phyloP scores from a whole-genome alignment of 2,113 vertebrate genomes.

The Butorides virescens region DNA sequence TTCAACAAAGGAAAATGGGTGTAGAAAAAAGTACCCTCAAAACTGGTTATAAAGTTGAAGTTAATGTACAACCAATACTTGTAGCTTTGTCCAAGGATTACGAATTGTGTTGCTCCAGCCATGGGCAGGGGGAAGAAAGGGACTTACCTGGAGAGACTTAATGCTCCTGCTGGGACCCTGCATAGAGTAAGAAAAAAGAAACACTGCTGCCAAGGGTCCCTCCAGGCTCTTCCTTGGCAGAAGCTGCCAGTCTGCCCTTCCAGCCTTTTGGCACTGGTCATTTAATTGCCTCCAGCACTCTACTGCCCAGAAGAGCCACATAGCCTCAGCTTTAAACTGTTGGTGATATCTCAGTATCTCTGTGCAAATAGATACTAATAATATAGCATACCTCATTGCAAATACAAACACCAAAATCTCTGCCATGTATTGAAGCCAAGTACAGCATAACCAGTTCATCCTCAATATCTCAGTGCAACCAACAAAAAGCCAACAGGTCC shows the following conservation, averaged over 20 bases:
- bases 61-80: accelerated
- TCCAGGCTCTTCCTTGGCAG: not conserved
- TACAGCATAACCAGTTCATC: not conserved
- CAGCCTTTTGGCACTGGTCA: not conserved
- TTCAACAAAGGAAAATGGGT: not conserved
- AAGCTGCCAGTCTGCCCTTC: not conserved
- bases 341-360: not conserved
- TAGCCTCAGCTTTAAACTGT: not conserved
- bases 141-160: not conserved
- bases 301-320: accelerated
- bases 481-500: not conserved
- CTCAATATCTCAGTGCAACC: not conserved
- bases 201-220: not conserved
- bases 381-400: not conserved
- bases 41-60: not conserved
- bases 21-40: not conserved
- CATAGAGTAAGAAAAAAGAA: not conserved
- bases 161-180: not conserved
- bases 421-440: accelerated
- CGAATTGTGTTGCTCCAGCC: not conserved
- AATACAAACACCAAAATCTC: not conserved
- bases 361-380: not conserved
- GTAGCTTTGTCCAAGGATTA: not conserved
- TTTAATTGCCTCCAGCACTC: not conserved
- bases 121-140: not conserved